Conservation (phyloP, 2,797 vertebrate genomes). For the Taenioides sp. region DNA sequence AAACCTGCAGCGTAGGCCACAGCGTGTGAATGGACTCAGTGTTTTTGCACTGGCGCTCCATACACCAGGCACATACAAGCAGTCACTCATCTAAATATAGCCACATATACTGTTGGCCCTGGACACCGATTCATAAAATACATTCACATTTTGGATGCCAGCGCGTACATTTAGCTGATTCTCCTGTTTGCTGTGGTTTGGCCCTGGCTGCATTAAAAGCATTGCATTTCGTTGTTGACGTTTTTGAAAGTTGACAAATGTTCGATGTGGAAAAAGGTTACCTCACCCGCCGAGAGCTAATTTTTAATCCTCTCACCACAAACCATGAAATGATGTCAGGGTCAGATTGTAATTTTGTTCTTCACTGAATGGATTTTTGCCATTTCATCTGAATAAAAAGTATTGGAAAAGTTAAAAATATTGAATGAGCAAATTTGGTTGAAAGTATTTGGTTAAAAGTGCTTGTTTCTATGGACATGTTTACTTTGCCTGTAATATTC, state of each 20-base stretch:
- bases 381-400: not conserved
- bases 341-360: not conserved
- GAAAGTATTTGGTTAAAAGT: no score
- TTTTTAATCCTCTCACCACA: conserved; percentile 4
- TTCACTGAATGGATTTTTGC: not conserved
- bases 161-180: conserved; percentile 6
- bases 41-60: not conserved
- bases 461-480: no score
- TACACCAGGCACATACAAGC: not conserved
- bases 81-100: not conserved
- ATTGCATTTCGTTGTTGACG: conserved; percentile 6
- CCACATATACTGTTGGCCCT: not conserved
- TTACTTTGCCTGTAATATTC: no score
- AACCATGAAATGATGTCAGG: not conserved
- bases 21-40: not conserved
- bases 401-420: no score
- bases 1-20: not conserved
- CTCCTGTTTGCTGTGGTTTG: conserved; percentile 7
- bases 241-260: conserved; percentile 1
- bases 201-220: conserved; percentile 2
- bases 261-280: not conserved
- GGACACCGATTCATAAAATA: conserved; percentile 1
- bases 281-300: not conserved
- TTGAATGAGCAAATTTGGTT: no score
- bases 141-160: conserved; percentile 1